phyloP scores from a whole-genome alignment of 1,140 invertebrate genomes.

The Patella vulgata region DNA sequence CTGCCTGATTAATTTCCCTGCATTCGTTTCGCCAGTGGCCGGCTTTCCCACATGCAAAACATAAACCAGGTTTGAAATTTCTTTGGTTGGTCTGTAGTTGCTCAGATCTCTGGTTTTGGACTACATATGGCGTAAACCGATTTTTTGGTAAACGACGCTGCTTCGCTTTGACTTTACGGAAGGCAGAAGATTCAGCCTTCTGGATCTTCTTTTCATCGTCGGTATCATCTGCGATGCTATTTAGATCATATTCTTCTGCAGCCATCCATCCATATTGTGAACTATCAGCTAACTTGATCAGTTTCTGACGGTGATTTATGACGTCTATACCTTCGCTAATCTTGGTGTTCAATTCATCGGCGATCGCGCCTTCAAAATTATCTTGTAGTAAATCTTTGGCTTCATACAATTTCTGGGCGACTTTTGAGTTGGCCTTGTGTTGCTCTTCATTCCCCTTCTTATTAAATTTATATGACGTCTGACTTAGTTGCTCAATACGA shows the following conservation, averaged over 20 bases:
- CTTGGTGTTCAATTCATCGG: background rate
- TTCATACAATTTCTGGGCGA: background rate
- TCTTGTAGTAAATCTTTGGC: background rate
- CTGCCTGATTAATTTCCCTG: background rate
- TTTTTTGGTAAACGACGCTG: background rate
- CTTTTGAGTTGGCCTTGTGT: background rate
- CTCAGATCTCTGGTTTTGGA: background rate
- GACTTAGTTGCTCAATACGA: background rate
- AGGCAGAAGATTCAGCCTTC: background rate
- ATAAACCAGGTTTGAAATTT: background rate
- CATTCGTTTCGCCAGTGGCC: background rate
- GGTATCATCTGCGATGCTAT: conserved; percentile 12
- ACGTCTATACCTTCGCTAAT: conserved; percentile 18
- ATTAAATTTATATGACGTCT: background rate
- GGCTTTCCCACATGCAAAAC: conserved; percentile 6
- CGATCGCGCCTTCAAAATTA: background rate
- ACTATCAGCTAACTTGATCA: conserved; percentile 17
- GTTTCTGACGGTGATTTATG: conserved; percentile 6
- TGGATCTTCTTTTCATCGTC: conserved; percentile 12
- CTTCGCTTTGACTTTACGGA: conserved; percentile 6
- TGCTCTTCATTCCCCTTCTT: conserved; percentile 5
- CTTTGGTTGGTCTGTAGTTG: background rate
- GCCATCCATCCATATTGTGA: conserved; percentile 14
- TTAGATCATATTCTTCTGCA: conserved; percentile 13
- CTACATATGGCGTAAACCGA: too few species aligned